Conservation (phyloP, 2,888 invertebrate species). For the Metellina segmentata region DNA sequence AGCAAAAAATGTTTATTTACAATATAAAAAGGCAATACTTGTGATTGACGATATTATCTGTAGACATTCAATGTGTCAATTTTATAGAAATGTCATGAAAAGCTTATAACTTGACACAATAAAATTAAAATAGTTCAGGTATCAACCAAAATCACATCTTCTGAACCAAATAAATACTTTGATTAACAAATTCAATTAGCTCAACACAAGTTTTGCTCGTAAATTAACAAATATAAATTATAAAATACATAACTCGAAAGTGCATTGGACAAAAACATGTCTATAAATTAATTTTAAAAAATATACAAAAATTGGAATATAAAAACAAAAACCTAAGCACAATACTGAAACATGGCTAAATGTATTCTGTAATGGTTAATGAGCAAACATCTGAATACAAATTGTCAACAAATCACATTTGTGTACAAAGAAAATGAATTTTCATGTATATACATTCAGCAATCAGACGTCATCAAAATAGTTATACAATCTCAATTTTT, state of each 20-base stretch:
- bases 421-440: too few species aligned
- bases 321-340: not conserved
- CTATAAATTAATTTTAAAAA: not conserved
- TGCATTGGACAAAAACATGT: not conserved
- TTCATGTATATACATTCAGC: too few species aligned
- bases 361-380: not conserved
- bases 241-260: not conserved
- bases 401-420: too few species aligned
- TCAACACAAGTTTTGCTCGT: not conserved
- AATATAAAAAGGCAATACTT: conserved; percentile 2
- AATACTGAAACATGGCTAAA: not conserved
- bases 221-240: not conserved
- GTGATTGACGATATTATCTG: too few species aligned
- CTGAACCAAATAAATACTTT: not conserved
- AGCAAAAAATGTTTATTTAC: conserved; percentile 7
- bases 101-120: too few species aligned
- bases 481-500: too few species aligned
- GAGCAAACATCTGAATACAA: not conserved
- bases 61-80: too few species aligned
- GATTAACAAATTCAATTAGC: not conserved
- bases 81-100: too few species aligned
- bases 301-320: not conserved
- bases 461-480: too few species aligned
- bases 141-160: not conserved
- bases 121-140: not conserved